Evolutionary conservation across 2,888 invertebrate species (phyloP), one percentile per base, ranked within the genome.

Genomic region (Erpobdella octoculata): DNA sequence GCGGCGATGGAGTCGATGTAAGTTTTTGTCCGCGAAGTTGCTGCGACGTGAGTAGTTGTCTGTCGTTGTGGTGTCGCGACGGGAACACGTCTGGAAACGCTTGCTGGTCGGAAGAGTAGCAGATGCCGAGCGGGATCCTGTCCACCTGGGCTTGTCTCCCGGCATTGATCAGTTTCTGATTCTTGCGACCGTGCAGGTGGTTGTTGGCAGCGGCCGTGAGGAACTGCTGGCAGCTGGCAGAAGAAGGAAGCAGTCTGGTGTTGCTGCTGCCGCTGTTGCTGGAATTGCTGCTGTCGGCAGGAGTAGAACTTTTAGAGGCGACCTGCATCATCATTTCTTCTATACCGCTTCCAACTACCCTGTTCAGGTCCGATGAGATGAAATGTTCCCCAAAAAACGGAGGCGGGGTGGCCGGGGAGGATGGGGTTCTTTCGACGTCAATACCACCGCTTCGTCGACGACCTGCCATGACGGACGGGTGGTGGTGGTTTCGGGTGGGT

Each of bases 201-300:
- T 58, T 31, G 36, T 69, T 53, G 21, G 21, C 8, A n/a, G 4
- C 25, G 64, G 6, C 35, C 15, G 33, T 37, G n/a, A 25, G 25
- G 28, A 67, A 46, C 21, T 69, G 53, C 21, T 69, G 53, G 33
- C 25, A 31, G 15, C 31, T 31, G 1, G 46, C 28, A 33, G 46
- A 48, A 31, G 46, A 48, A 35, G 69, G 69, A 31, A 69, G 46
- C 28, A 69, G 33, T n/a, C 46, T 46, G n/a, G 69, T 53, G 69
- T 69, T 69, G 69, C 48, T 48, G 35, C 35, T 31, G 3, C 46
- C 69, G 31, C 69, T 69, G 58, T 69, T 69, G 69, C 69, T 69
- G 33, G 69, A 69, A 28, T 69, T 69, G 69, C 58, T 69, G 69
- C 69, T 69, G 21, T 69, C 69, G 9, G 69, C 69, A 69, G 69